Evolutionary conservation across 2,113 vertebrate species (phyloP).

Genomic region (Tachuris rubrigastra): DNA sequence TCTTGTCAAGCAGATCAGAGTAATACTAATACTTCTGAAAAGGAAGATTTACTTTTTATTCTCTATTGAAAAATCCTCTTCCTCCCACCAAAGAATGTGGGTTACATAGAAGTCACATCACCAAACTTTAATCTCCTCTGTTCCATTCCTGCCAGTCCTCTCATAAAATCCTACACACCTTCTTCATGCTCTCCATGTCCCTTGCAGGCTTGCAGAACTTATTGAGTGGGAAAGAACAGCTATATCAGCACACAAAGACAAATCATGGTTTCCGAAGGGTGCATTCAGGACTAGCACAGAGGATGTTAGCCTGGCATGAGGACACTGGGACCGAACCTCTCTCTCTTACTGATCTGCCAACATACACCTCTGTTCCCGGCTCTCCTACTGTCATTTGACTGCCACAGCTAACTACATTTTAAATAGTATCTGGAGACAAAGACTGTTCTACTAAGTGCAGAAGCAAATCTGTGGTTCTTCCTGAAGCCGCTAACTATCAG

Average conservation of each 20-base stretch:
- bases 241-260: neutral
- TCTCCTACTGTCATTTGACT: neutral
- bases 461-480: neutral
- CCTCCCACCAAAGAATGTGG: neutral
- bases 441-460: neutral
- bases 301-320: neutral
- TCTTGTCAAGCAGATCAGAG: neutral
- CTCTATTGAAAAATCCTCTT: neutral
- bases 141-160: constrained; percentile 7
- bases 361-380: neutral
- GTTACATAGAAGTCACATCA: neutral
- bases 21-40: neutral
- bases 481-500: neutral
- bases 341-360: neutral
- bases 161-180: constrained; percentile 49
- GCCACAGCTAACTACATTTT: neutral
- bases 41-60: neutral
- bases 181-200: constrained; percentile 43
- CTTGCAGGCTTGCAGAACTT: constrained; percentile 13
- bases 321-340: neutral
- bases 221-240: constrained; percentile 29
- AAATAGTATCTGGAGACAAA: neutral
- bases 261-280: neutral
- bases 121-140: constrained; percentile 22
- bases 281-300: neutral